Evolutionary conservation across 1,140 invertebrate species (phyloP), one percentile per base, ranked within the genome.

Genomic region (Archivesica marissinica): DNA sequence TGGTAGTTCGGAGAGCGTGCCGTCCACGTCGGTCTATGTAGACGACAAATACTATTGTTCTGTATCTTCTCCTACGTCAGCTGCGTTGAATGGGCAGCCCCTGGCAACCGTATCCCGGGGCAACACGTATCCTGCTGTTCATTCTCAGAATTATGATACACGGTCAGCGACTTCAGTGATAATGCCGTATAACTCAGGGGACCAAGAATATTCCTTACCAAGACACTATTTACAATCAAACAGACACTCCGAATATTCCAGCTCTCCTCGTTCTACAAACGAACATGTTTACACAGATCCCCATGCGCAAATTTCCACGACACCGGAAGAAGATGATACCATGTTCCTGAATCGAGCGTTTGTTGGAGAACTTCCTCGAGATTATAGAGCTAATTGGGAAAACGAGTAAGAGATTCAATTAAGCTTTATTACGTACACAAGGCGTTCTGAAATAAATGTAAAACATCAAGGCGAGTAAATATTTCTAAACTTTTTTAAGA

Each of bases 341-440:
- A 44, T 47, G 25, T 47, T 47, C 50, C 1, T 47, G 50, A 72
- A 72, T 30, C 30, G 30, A 3, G 39, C 68, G 13, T 72, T 47
- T 44, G n/a, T 28, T 11, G 41, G 50, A 33, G 68, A 72, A 44
- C n/a, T 47, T 30, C 39, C 39, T 2, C 20, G 59, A 3, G 59
- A 64, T 25, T 64, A 64, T 20, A 64, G 59, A 35, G 59, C 59
- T 25, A 64, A 64, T 20, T 64, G 59, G 59, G 59, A 64, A 64
- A 64, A 64, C n/a, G 23, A 25, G 59, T 64, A 64, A 64, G 56
- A 28, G 15, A n/a, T 47, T 47, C 44, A n/a, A n/a, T n/a, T 47
- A 17, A 7, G 17, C 17, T 7, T 47, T 47, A 47, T 47, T 47
- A 47, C 17, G 44, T 17, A 9, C 7, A 9, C 7, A 47, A 47